phyloP scores from a whole-genome alignment of 2,797 vertebrate species.

The Characodon lateralis region DNA sequence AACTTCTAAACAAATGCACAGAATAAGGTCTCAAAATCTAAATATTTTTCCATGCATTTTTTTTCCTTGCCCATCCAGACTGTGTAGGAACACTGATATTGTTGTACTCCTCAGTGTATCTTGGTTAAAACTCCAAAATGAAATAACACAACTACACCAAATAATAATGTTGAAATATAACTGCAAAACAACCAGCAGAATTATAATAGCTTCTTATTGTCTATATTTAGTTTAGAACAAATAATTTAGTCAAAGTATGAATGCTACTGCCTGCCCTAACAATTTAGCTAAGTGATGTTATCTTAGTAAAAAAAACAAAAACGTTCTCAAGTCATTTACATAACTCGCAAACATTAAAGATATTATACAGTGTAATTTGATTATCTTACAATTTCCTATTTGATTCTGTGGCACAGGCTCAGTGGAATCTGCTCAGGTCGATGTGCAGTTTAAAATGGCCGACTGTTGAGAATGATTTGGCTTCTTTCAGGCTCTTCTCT shows the following conservation, averaged over 20 bases:
- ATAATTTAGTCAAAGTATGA: neutral
- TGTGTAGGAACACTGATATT: neutral
- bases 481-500: neutral
- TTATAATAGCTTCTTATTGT: neutral
- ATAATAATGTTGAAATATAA: neutral
- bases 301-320: neutral
- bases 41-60: neutral
- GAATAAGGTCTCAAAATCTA: neutral
- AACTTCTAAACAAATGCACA: too few relatives aligned
- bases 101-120: neutral
- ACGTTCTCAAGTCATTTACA: neutral
- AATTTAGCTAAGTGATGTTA: neutral
- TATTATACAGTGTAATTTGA: neutral
- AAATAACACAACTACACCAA: neutral
- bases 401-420: neutral
- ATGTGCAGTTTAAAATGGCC: neutral
- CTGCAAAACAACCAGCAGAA: neutral
- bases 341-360: neutral
- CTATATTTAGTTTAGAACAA: neutral
- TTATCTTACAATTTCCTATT: neutral
- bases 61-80: neutral
- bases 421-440: neutral
- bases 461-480: neutral
- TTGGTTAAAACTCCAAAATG: neutral
- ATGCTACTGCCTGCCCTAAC: neutral